Base-by-base conservation (phyloP, 2,113 vertebrate species). In the Odobenus rosmarus region DNA sequence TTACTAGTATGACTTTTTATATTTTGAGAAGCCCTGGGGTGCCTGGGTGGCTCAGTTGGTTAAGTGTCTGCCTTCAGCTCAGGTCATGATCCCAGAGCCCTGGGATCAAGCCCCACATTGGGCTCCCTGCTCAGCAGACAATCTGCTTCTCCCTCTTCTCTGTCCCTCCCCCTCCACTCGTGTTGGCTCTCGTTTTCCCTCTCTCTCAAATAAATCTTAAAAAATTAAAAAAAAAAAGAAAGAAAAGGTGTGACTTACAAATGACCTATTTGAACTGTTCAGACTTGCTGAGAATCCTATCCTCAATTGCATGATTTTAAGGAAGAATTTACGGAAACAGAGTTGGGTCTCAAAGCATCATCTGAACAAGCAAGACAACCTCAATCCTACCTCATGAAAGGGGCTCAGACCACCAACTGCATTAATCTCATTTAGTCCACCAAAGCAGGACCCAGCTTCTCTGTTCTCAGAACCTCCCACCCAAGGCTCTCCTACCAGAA, bases 1-100 rank as follows among this genome's bases (percentile, higher is more conserved):
- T 93, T 88, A 90, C 51, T 72, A 55, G 49, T 74, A 72, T 42
- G 24, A 86, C 33, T 62, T 97, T 83, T 86, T 74, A 42, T 61
- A 90, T 61, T 96, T 94, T 93, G 23, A 69, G 7, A 69, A 69
- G 64, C 15, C 31, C 64, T 69, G 7, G 15, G 33, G 33, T 4
- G 33, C 7, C 33, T 19, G 33, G 64, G 16, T n/a, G 33, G 33
- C 64, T 69, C 64, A 69, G 64, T 26, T 3, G 7, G 31, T 69
- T 69, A 18, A n/a, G 7, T 3, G 1, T n/a, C 67, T 69, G 67
- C 33, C 33, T 69, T 69, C 0, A 0, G 33, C 16, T 28, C 67
- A 19, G 3, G 16, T 31, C 67, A n/a, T 69, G 67, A 69, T 69
- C 67, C 67, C 33, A n/a, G 67, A n/a, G 7, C 18, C 18, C 33